Base-by-base conservation (phyloP, 2,797 vertebrate species). In the Brotogeris chrysoptera region DNA sequence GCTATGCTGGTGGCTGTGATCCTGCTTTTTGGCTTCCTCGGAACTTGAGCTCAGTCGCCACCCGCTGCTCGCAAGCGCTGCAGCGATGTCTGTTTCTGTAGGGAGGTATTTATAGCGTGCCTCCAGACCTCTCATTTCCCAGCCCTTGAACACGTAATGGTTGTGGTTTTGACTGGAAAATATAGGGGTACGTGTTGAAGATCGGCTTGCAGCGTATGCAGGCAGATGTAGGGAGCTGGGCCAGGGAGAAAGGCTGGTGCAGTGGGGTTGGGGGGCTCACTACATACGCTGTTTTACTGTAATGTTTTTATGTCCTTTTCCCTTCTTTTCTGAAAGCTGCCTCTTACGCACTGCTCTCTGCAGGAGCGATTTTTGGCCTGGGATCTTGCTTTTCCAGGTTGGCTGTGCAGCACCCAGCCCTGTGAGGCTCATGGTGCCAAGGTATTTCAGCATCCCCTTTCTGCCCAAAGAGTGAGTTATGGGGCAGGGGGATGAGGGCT, bases 151-250 rank as follows among this genome's bases (percentile, higher is more conserved):
- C 52, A 60, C 14, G 1, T 44, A 64, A 63, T 13, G 10, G 30
- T 60, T 30, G 15, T 65, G 38, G 5, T 77, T 94, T 71, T 50
- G 30, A 74, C 36, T 1, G 0, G 59, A 86, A 80, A 79, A 39
- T 44, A 2, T 1, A 65, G 63, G 34, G 28, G 6, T 49, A 15
- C 11, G 11, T 27, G 25, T 13, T 38, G 24, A 32, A 14, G 43
- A 49, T 25, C 1, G 1, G 43, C 34, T 74, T 15, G 4, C 9
- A 38, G 46, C 0, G 0, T 11, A 4, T 38, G 21, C 24, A 24
- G 39, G 59, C 5, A 6, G 34, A 16, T 39, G 38, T 1, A 0
- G 53, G 49, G 61, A 65, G 27, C 13, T n/a, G 55, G 34, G 41
- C 65, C 13, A 16, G 71, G 68, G 61, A 80, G 36, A 52, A 55